A percentile compares a stretch with the other conserved stretches of the same genome.
phyloP scores from a whole-genome alignment of 1,140 invertebrate species.

The Homarus americanus region DNA sequence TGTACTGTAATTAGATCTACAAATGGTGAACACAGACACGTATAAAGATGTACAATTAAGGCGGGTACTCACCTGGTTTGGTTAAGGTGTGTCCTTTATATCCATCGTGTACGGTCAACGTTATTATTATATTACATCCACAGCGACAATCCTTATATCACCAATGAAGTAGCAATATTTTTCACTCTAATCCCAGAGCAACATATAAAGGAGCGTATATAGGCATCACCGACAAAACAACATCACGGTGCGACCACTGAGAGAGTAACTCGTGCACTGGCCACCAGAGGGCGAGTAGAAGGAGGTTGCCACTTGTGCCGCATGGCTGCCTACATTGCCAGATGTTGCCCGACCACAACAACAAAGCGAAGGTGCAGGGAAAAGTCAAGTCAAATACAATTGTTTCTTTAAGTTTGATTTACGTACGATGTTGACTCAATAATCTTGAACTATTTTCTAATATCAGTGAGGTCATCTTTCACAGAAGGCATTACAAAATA shows the following conservation, averaged over 20 bases:
- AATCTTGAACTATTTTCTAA: too few relatives aligned
- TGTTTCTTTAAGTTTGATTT: neutral
- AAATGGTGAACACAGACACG: too few relatives aligned
- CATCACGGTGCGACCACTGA: conserved; percentile 34
- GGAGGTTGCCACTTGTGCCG: conserved; percentile 50
- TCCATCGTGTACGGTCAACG: neutral
- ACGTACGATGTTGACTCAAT: too few relatives aligned
- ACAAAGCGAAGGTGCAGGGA: neutral
- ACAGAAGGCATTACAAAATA: neutral
- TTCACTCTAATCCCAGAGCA: neutral
- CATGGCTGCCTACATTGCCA: conserved; percentile 48
- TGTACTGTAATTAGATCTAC: too few relatives aligned
- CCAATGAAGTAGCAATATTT: neutral
- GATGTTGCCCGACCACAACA: neutral
- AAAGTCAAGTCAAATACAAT: neutral
- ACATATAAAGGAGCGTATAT: neutral
- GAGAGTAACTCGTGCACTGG: conserved; percentile 57
- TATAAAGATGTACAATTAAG: neutral
- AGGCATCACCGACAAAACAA: conserved; percentile 31
- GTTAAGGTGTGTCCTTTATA: neutral
- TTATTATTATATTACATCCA: neutral
- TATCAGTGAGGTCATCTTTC: neutral
- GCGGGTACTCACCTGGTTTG: neutral
- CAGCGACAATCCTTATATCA: neutral
- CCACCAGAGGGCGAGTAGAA: conserved; percentile 51